Conservation (phyloP, 2,888 invertebrate genomes). For the Conchocele bisecta region DNA sequence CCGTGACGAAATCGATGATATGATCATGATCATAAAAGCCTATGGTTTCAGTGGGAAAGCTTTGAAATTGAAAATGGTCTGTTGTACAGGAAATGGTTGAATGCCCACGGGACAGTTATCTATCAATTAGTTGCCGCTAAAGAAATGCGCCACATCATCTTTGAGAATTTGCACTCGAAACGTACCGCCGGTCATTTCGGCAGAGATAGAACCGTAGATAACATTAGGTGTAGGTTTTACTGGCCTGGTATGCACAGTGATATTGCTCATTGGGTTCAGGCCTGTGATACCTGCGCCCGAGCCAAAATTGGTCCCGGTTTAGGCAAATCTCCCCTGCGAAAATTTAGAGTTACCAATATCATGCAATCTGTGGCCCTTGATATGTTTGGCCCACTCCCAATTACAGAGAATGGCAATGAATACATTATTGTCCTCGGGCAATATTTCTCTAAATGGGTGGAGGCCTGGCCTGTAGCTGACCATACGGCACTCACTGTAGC, state of each 20-base stretch:
- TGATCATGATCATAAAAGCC: neutral
- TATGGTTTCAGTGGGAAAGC: conserved; percentile 24
- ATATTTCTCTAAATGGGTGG: too few relatives aligned
- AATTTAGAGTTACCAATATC: conserved; percentile 16
- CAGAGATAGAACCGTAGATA: conserved; percentile 47
- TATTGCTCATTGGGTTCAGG: conserved; percentile 38
- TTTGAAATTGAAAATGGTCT: conserved; percentile 3
- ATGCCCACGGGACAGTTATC: neutral
- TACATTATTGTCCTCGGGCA: too few relatives aligned
- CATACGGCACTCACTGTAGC: too few relatives aligned
- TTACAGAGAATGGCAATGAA: conserved; percentile 47
- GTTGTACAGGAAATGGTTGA: neutral
- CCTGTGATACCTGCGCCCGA: conserved; percentile 44
- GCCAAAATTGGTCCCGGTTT: conserved; percentile 42
- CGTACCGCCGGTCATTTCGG: conserved; percentile 51
- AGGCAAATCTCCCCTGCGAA: conserved; percentile 40
- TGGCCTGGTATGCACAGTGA: conserved; percentile 49
- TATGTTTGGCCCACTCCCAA: conserved; percentile 56
- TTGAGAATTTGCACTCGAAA: neutral
- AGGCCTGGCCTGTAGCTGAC: too few relatives aligned
- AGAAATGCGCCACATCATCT: neutral
- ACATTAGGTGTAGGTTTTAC: conserved; percentile 40
- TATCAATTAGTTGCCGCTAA: neutral
- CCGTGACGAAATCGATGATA: neutral
- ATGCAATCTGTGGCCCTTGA: conserved; percentile 53